Percentiles rank a stretch among this genome's conserved stretches.
phyloP scores from a whole-genome alignment of 2,888 invertebrate species.

The Sepioteuthis lessoniana region DNA sequence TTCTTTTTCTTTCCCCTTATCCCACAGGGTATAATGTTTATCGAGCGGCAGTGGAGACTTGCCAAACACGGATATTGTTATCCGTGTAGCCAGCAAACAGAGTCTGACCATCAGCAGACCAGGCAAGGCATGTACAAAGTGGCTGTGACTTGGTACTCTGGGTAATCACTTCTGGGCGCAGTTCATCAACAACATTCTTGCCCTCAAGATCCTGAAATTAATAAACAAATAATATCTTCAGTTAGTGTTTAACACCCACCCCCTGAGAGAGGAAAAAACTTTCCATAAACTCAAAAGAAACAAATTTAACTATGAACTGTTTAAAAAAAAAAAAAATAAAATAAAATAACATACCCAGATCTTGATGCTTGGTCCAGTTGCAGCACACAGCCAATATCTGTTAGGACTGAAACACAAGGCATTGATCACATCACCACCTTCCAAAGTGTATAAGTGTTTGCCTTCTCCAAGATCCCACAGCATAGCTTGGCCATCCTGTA shows the following conservation, averaged over 20 bases:
- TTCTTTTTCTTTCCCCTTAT: background rate
- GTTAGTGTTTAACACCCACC: too few species aligned
- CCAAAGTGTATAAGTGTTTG: constrained; percentile 98
- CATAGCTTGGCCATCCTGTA: constrained; percentile 96
- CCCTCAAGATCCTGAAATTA: constrained; percentile 92
- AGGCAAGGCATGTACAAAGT: constrained; percentile 95
- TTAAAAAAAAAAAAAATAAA: background rate
- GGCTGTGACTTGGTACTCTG: constrained; percentile 86
- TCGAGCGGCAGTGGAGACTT: constrained; percentile 80
- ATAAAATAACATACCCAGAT: constrained; percentile 94
- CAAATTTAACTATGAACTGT: too few species aligned
- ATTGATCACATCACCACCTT: constrained; percentile 98
- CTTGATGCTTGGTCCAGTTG: constrained; percentile 97
- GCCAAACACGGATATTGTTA: constrained; percentile 98
- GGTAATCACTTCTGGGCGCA: constrained; percentile 93
- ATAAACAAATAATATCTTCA: background rate
- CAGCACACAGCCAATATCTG: constrained; percentile 99
- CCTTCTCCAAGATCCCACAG: constrained; percentile 99
- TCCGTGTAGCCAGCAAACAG: constrained; percentile 99
- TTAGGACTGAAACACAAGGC: constrained; percentile 99
- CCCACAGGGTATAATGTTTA: background rate
- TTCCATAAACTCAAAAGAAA: too few species aligned
- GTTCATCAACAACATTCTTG: constrained; percentile 99
- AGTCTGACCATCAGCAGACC: constrained; percentile 99
- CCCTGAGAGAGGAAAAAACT: too few species aligned